A percentile compares a stretch with the other conserved stretches of the same genome.
phyloP scores from a whole-genome alignment of 2,797 vertebrate species.

The Carduelis carduelis region DNA sequence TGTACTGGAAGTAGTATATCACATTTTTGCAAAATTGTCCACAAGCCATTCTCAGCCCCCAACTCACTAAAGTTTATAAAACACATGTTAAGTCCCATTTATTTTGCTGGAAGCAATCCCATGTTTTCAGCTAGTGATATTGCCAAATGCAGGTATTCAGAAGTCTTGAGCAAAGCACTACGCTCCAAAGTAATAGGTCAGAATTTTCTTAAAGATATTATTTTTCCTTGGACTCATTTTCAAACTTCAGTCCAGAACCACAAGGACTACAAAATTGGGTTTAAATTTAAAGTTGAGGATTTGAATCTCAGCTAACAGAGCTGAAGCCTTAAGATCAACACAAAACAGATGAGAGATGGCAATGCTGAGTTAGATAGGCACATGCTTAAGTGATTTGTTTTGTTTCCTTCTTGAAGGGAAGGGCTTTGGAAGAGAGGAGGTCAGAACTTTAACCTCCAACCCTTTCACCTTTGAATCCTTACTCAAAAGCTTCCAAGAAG shows the following conservation, averaged over 20 bases:
- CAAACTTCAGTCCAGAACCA: neutral
- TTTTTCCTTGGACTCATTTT: neutral
- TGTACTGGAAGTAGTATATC: neutral
- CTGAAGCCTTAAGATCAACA: slow-evolving; percentile 24
- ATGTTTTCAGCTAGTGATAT: neutral
- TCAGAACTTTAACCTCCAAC: slow-evolving; percentile 57
- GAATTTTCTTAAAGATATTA: neutral
- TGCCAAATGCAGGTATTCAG: neutral
- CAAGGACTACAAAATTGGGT: neutral
- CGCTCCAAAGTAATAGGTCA: neutral
- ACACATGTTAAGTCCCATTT: neutral
- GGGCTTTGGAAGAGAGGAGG: slow-evolving; percentile 3
- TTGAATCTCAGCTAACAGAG: neutral
- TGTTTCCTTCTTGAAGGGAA: slow-evolving; percentile 31
- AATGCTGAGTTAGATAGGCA: neutral
- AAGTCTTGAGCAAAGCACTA: neutral
- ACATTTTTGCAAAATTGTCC: neutral
- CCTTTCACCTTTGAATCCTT: slow-evolving; percentile 61
- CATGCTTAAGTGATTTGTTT: slow-evolving; percentile 48
- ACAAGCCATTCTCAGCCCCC: neutral
- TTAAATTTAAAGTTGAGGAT: neutral
- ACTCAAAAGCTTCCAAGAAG: slow-evolving; percentile 51
- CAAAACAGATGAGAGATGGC: slow-evolving; percentile 23
- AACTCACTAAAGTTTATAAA: neutral
- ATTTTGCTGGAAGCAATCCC: neutral